Evolutionary conservation across 2,113 vertebrate species (phyloP), one percentile per base, ranked within the genome.

Genomic region (Mus spicilegus): DNA sequence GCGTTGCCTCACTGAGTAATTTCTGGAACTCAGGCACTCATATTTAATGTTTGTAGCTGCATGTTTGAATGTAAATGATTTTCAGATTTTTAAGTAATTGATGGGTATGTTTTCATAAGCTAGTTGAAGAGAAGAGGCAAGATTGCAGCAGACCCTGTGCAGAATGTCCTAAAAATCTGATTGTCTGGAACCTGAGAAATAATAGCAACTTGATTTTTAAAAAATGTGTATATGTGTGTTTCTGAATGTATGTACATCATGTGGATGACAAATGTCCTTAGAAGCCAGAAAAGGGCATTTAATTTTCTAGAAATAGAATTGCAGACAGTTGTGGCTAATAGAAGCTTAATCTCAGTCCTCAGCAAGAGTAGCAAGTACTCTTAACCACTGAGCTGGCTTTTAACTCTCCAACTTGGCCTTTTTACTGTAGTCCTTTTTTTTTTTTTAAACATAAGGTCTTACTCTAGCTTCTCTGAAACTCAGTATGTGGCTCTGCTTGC

Each of bases 81-180:
- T 89, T 94, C n/a, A 51, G 73, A 90, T 89, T 97, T 94, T 56
- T 90, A 30, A 36, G n/a, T 93, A 73, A 75, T 75, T 88, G 39
- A 42, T 90, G 26, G 26, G 12, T 90, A 20, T 90, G 17, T 95
- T 96, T 94, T 80, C 70, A 95, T 76, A 90, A 70, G 28, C 51
- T 88, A 19, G n/a, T 61, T 84, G 73, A 91, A 63, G 72, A 91
- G 61, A 87, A 90, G 67, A 90, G 80, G 67, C 36, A 89, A 20
- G 16, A 91, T 11, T 42, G 58, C 5, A 70, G 39, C 54, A 88
- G 81, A 46, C 17, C 65, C 72, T 91, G 24, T 77, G 46, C 33
- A 87, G 58, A 92, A 20, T 22, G 33, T 94, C 90, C 42, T 69
- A 95, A 20, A 80, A 93, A 82, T 77, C 19, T 51, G 51, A 67